A percentile compares a stretch with the other conserved stretches of the same genome.
Conservation (phyloP, 2,888 invertebrate species). For the Rapana venosa region DNA sequence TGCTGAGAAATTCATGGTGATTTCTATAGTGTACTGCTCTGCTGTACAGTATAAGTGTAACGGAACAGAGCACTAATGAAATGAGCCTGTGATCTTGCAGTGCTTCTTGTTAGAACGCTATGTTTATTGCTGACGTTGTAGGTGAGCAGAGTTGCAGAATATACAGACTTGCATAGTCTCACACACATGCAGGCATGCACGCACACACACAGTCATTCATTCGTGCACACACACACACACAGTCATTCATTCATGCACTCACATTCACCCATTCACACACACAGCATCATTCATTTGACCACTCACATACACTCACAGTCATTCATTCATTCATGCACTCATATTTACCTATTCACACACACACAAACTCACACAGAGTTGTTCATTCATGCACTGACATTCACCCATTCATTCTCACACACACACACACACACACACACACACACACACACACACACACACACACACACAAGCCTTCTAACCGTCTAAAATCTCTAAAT, state of each 20-base stretch:
- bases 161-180: no score
- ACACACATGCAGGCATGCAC: neutral
- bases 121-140: no score
- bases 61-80: no score
- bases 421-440: slow-evolving; percentile 28
- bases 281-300: no score
- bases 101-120: no score
- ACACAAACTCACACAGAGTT: neutral
- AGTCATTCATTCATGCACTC: neutral
- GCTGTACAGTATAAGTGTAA: no score
- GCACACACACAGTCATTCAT: neutral
- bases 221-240: neutral
- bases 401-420: neutral
- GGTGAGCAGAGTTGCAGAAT: no score
- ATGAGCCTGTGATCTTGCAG: no score
- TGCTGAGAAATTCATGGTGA: no score
- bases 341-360: neutral
- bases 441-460: slow-evolving; percentile 18
- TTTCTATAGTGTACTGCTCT: no score
- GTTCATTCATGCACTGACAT: neutral
- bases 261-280: neutral
- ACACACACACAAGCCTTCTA: no score
- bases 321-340: neutral
- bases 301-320: neutral
- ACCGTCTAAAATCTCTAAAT: no score